A percentile compares a stretch with the other conserved stretches of the same genome.
Conservation (phyloP, 2,113 vertebrate species). For the Macrotus californicus region DNA sequence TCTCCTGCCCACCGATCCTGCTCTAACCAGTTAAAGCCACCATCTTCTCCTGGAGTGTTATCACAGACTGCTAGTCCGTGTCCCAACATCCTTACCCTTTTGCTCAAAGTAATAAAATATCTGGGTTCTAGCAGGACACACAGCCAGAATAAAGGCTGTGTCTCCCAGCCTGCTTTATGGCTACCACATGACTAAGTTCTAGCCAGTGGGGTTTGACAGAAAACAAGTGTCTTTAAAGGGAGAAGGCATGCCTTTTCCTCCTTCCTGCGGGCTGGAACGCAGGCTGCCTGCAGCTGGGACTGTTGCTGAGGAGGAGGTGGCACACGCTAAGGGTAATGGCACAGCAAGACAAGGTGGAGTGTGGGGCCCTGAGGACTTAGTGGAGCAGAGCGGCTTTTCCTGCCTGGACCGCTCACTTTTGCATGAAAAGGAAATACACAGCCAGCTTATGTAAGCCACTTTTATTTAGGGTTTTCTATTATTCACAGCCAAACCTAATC, state of each 20-base stretch:
- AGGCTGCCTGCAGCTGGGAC: background rate
- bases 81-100: background rate
- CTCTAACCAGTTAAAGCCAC: background rate
- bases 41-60: background rate
- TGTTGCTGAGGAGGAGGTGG: background rate
- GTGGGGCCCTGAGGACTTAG: background rate
- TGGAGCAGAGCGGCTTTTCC: background rate
- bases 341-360: background rate
- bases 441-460: background rate
- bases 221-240: background rate
- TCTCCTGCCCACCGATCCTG: background rate
- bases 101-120: background rate
- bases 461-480: background rate
- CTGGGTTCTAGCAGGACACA: background rate
- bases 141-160: background rate
- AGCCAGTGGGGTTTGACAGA: background rate
- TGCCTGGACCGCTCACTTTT: background rate
- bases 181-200: background rate
- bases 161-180: background rate
- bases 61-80: background rate
- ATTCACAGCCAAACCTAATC: conserved; percentile 5
- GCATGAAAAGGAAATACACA: background rate
- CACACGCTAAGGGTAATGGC: background rate
- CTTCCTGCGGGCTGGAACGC: background rate
- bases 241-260: background rate